Conservation (phyloP, 2,113 vertebrate species). For the Nannobrachium achirus region DNA sequence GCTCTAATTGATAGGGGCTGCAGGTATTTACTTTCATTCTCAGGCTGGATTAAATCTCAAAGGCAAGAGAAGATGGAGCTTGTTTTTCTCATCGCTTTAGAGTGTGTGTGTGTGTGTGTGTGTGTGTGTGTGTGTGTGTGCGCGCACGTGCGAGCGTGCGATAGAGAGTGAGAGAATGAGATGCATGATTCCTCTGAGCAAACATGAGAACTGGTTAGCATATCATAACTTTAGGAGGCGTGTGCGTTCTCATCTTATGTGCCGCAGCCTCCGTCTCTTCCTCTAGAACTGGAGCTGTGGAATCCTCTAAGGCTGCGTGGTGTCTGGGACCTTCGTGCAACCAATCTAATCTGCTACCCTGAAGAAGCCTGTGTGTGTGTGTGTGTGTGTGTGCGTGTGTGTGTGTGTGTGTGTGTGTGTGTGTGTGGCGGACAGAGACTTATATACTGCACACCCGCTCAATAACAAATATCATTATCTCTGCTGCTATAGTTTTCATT, state of each 20-base stretch:
- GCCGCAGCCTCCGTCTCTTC: slow-evolving; percentile 41
- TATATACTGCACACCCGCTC: slow-evolving; percentile 56
- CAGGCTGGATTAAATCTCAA: slow-evolving; percentile 67
- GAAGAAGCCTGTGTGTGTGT: slow-evolving; percentile 19
- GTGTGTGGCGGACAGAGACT: slow-evolving; percentile 10
- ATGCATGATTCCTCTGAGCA: neutral
- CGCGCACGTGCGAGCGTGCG: slow-evolving; percentile 16
- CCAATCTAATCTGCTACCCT: slow-evolving; percentile 64
- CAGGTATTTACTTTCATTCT: slow-evolving; percentile 72
- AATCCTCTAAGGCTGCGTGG: slow-evolving; percentile 56
- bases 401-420: slow-evolving; percentile 19
- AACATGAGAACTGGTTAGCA: no score
- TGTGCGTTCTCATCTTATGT: no score
- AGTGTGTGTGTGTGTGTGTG: slow-evolving; percentile 51
- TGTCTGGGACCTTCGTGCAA: slow-evolving; percentile 46
- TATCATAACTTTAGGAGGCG: no score
- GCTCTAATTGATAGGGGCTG: slow-evolving; percentile 71
- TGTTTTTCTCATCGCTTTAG: slow-evolving; percentile 52
- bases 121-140: slow-evolving; percentile 33
- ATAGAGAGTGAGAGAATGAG: neutral
- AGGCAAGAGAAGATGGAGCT: slow-evolving; percentile 53
- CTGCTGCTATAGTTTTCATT: slow-evolving; percentile 45
- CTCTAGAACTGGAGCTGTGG: slow-evolving; percentile 60
- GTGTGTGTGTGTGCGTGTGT: slow-evolving; percentile 19
- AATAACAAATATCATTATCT: slow-evolving; percentile 59